Conservation (phyloP, 2,113 vertebrate species). For the Lepisosteus oculatus region DNA sequence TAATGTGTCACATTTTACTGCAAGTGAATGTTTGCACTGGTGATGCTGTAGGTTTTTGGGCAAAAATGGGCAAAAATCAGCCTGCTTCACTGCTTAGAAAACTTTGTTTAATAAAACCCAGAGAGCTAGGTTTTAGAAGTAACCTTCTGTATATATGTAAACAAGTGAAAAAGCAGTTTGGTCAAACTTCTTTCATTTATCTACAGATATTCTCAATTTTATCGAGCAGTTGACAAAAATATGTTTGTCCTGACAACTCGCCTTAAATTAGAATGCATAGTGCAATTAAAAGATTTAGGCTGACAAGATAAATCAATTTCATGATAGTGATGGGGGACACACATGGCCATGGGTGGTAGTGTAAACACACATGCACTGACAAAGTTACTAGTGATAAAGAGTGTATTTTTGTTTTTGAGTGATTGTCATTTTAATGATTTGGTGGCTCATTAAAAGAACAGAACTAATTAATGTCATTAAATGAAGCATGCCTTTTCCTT, state of each 20-base stretch:
- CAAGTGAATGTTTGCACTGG: too few relatives aligned
- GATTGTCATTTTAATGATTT: conserved; percentile 38
- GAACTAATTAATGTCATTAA: conserved; percentile 67
- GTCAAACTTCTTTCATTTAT: too few relatives aligned
- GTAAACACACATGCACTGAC: conserved; percentile 8
- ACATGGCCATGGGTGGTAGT: background rate
- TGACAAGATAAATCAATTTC: too few relatives aligned
- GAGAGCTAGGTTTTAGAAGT: too few relatives aligned
- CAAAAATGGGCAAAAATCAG: too few relatives aligned
- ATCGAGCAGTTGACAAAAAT: conserved; percentile 35
- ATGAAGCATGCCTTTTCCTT: conserved; percentile 47
- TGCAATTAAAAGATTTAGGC: background rate
- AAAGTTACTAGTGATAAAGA: background rate
- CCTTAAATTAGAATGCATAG: conserved; percentile 11
- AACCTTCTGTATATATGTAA: too few relatives aligned
- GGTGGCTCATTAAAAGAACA: conserved; percentile 60
- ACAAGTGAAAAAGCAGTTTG: too few relatives aligned
- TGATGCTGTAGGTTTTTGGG: too few relatives aligned
- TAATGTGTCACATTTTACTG: too few relatives aligned
- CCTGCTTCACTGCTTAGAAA: too few relatives aligned
- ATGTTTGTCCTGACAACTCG: conserved; percentile 42
- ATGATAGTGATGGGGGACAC: too few relatives aligned
- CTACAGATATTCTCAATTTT: background rate
- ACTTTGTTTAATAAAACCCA: too few relatives aligned
- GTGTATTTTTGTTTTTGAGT: conserved; percentile 38